Evolutionary conservation across 2,888 invertebrate species (phyloP).

Genomic region (Minunthozetes semirufus): DNA sequence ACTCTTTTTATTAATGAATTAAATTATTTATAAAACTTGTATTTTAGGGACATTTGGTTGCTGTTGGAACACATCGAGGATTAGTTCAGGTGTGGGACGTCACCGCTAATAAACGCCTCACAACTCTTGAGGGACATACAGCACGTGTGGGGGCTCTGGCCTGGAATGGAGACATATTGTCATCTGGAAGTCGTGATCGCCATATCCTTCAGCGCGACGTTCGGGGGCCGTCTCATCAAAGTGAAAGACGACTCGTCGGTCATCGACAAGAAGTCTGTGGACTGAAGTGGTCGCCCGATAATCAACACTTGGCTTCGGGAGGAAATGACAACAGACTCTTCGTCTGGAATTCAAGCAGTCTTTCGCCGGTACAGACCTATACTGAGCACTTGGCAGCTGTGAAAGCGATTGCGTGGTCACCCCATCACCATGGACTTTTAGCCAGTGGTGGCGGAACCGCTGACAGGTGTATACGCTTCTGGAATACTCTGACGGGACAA

Average conservation of each 20-base stretch:
- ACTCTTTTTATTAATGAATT: constrained; percentile 6
- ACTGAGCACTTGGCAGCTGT: constrained; percentile 94
- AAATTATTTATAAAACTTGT: constrained; percentile 16
- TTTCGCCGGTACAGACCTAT: constrained; percentile 87
- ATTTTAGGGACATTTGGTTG: constrained; percentile 75
- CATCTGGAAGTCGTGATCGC: constrained; percentile 89
- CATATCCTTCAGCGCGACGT: constrained; percentile 90
- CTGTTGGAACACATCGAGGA: constrained; percentile 95
- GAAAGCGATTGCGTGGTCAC: constrained; percentile 98
- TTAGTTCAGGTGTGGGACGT: constrained; percentile 98
- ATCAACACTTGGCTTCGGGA: constrained; percentile 92
- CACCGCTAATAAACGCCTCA: constrained; percentile 82
- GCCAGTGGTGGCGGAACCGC: constrained; percentile 99
- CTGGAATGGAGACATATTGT: constrained; percentile 94
- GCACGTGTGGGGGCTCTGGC: constrained; percentile 80
- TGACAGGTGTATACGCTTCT: constrained; percentile 90
- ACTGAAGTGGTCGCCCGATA: constrained; percentile 96
- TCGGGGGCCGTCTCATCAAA: constrained; percentile 67
- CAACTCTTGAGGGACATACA: constrained; percentile 81
- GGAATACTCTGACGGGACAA: constrained; percentile 96
- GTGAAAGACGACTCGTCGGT: constrained; percentile 73
- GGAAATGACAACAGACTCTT: constrained; percentile 95
- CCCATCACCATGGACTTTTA: constrained; percentile 91
- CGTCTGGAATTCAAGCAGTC: constrained; percentile 81
- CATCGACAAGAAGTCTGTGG: constrained; percentile 94